Base-by-base conservation (phyloP, 2,113 vertebrate species). In the Procapra przewalskii region DNA sequence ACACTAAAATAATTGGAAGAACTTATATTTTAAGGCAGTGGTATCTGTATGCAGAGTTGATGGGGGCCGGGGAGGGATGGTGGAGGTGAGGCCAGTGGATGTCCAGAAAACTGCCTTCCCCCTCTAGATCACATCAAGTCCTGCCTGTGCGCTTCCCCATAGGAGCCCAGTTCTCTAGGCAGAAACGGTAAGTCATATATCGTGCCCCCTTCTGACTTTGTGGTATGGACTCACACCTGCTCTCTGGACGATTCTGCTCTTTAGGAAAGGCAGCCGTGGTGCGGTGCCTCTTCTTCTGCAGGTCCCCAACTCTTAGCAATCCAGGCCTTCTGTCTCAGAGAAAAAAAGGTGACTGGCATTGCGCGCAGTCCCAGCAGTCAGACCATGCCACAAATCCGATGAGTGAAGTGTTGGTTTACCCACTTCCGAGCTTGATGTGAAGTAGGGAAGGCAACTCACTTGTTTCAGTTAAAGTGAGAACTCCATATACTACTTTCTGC, bases 1-100 rank as follows among this genome's bases (percentile, higher is more conserved):
- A 95, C 62, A 62, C 9, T 33, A 21, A 91, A 92, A 87, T 97
- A 97, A 97, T 91, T 91, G 92, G 94, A 97, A 91, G 67, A 96
- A 89, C 31, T 89, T 54, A 27, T 54, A 50, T 96, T 96, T 75
- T 64, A 85, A 85, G 83, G 59, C 83, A 87, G 87, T 9, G 8
- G 62, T 67, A 16, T 87, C 55, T 93, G 31, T 71, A 36, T 62
- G 88, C 60, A 95, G 75, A 62, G 55, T 36, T 52, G 29, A n/a
- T 64, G 19, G 21, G 52, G 27, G n/a, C 6, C 29, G 6, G 33
- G 50, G 50, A 86, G 31, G 27, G 62, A 54, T 15, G 81, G 52
- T 62, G 14, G 64, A 94, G 50, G 6, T 13, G 48, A 82, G 67
- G 80, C 48, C 27, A 5, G 27, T 29, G 27, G 86, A 29, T 19